phyloP scores from a whole-genome alignment of 2,113 vertebrate genomes.

The Uria aalge region DNA sequence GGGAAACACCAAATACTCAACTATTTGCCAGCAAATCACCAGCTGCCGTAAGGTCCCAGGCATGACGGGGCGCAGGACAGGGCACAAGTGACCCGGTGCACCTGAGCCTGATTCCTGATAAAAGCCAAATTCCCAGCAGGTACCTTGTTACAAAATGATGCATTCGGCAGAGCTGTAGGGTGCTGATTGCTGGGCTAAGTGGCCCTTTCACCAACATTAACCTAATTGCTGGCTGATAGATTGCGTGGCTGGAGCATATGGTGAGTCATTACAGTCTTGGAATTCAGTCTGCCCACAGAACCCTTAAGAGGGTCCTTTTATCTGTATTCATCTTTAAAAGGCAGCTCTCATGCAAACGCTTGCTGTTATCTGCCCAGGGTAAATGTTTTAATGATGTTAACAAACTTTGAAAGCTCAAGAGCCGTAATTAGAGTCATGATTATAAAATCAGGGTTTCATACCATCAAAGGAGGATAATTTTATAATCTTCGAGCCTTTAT shows the following conservation, averaged over 20 bases:
- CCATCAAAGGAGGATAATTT: constrained; percentile 67
- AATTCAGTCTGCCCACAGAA: constrained; percentile 64
- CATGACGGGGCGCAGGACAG: accelerated
- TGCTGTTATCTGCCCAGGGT: constrained; percentile 74
- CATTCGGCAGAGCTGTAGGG: constrained; percentile 46
- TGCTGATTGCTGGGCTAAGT: constrained; percentile 72
- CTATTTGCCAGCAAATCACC: neutral
- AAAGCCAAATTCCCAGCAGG: constrained; percentile 28
- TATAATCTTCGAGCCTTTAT: constrained; percentile 39
- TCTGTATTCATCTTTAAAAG: constrained; percentile 70
- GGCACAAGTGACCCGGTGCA: neutral
- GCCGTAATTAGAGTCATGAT: constrained; percentile 69
- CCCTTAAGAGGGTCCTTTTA: constrained; percentile 52
- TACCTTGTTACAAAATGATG: constrained; percentile 7
- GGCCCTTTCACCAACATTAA: constrained; percentile 76
- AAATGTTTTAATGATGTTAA: constrained; percentile 78
- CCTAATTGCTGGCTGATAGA: constrained; percentile 77
- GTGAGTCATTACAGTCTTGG: constrained; percentile 65
- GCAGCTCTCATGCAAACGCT: constrained; percentile 68
- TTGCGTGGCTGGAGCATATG: constrained; percentile 68
- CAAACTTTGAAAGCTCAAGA: constrained; percentile 73
- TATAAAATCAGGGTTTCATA: constrained; percentile 66
- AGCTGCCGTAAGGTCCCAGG: neutral
- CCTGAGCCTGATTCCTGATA: neutral
- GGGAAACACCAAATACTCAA: neutral